Evolutionary conservation across 1,140 invertebrate genomes (phyloP).

Genomic region (Drosophila kurseongensis): DNA sequence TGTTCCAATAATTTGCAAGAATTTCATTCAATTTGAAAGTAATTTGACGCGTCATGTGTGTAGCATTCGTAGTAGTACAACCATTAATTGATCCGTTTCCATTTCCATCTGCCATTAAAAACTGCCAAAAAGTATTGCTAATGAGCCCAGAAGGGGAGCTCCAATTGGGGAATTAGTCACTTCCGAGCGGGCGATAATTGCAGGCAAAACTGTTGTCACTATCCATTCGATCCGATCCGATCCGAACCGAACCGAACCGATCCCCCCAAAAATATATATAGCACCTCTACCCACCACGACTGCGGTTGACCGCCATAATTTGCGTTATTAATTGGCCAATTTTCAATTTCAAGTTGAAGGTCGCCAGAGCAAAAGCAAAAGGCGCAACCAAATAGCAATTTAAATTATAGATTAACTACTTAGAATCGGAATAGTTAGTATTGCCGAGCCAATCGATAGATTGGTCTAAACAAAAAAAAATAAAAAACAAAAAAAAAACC

Average conservation of each 20-base stretch:
- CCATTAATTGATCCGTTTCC: slow-evolving; percentile 64
- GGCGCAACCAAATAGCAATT: slow-evolving; percentile 25
- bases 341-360: slow-evolving; percentile 82
- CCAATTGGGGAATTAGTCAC: slow-evolving; percentile 66
- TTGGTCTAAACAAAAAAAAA: slow-evolving; percentile 1
- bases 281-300: slow-evolving; percentile 1
- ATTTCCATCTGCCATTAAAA: slow-evolving; percentile 33
- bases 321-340: slow-evolving; percentile 80
- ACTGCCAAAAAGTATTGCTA: slow-evolving; percentile 33
- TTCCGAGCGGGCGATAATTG: slow-evolving; percentile 78
- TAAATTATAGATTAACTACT: slow-evolving; percentile 42
- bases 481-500: neutral
- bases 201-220: slow-evolving; percentile 74
- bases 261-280: neutral
- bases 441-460: slow-evolving; percentile 5
- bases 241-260: neutral
- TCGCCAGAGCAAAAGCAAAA: slow-evolving; percentile 40
- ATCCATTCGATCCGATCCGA: slow-evolving; percentile 10
- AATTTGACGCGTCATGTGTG: slow-evolving; percentile 63
- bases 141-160: slow-evolving; percentile 8
- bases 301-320: slow-evolving; percentile 70
- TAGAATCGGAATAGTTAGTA: slow-evolving; percentile 39
- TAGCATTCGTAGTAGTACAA: too few species aligned
- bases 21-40: slow-evolving; percentile 69
- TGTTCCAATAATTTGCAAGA: slow-evolving; percentile 54